A percentile compares a stretch with the other conserved stretches of the same genome.
Conservation (phyloP, 2,113 vertebrate species). For the Phasianus colchicus region DNA sequence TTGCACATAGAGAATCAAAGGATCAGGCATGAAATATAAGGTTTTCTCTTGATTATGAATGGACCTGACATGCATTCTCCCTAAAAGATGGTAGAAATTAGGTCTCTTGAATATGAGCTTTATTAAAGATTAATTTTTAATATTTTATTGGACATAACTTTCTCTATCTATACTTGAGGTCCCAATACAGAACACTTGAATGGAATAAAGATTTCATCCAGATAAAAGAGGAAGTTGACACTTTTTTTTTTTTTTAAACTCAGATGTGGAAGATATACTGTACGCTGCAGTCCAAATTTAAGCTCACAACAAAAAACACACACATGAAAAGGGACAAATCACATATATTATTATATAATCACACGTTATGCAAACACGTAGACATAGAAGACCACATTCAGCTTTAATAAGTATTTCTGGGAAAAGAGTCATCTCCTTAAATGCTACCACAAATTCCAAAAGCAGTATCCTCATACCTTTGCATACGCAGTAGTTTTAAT, state of each 20-base stretch:
- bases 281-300: not conserved
- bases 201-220: not conserved
- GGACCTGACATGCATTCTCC: not conserved
- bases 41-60: not conserved
- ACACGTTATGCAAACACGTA: not conserved
- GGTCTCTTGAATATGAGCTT: not conserved
- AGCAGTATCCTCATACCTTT: slow-evolving; percentile 81
- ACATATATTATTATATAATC: not conserved
- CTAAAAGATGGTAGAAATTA: not conserved
- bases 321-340: not conserved
- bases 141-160: not conserved
- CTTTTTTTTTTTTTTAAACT: not conserved
- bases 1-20: not conserved
- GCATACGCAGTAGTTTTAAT: slow-evolving; percentile 95
- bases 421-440: not conserved
- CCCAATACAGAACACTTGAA: not conserved
- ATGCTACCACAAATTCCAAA: not conserved
- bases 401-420: not conserved
- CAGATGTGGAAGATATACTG: not conserved
- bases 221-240: not conserved
- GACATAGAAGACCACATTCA: not conserved
- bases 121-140: not conserved
- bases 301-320: not conserved
- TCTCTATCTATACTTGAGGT: not conserved
- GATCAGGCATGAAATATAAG: not conserved